Conservation (phyloP, 1,140 invertebrate genomes). For the Drosophila sturtevanti region DNA sequence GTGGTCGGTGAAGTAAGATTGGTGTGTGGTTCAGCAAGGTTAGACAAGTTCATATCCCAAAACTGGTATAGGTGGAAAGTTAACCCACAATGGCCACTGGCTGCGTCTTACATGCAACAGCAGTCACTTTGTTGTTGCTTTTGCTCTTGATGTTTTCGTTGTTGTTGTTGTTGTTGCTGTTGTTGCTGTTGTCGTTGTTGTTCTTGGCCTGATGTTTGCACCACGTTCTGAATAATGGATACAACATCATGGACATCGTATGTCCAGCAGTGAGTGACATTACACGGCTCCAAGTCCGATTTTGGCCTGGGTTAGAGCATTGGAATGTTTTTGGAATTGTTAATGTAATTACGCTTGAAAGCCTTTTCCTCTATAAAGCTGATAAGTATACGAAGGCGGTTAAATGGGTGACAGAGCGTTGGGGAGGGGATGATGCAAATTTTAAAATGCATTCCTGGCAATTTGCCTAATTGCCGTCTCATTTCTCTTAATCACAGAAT, state of each 20-base stretch:
- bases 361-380: conserved; percentile 40
- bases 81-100: conserved; percentile 38
- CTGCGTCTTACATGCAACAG: conserved; percentile 63
- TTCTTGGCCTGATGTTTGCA: conserved; percentile 71
- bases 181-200: conserved; percentile 18
- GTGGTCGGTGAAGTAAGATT: not conserved
- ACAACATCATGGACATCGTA: conserved; percentile 44
- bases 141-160: conserved; percentile 12
- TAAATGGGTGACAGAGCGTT: not conserved
- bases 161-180: conserved; percentile 36
- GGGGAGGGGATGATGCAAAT: not conserved
- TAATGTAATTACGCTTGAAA: conserved; percentile 77
- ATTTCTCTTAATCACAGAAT: conserved; percentile 29
- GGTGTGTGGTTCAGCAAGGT: not conserved
- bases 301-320: conserved; percentile 34
- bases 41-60: conserved; percentile 14
- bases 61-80: not conserved
- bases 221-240: conserved; percentile 78
- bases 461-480: conserved; percentile 68
- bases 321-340: conserved; percentile 73
- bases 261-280: conserved; percentile 73
- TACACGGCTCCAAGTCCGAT: conserved; percentile 30
- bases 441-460: conserved; percentile 55
- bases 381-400: conserved; percentile 42
- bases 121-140: conserved; percentile 2